These are phyloP conservation scores for Hemibagrus wyckioides DNA, from an alignment of 2,113 vertebrate species.

Conservation along the genomic window DNA sequence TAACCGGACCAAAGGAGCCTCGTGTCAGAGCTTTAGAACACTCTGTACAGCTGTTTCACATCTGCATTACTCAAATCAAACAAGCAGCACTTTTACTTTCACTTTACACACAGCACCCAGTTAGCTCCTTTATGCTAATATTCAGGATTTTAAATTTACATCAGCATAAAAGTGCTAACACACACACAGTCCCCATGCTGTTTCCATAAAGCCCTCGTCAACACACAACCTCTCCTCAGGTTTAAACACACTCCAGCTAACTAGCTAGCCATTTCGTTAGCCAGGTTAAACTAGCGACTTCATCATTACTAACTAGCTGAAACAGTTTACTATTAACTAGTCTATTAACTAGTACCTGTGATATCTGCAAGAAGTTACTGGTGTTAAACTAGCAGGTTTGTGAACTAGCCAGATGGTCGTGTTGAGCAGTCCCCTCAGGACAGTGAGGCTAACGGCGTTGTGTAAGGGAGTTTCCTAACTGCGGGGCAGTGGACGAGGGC, in stretches of 20 bases:
- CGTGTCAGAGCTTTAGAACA: neutral
- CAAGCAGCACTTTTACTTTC: neutral
- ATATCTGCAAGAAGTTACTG: neutral
- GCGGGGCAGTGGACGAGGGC: neutral
- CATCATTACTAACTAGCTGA: neutral
- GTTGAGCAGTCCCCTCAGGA: neutral
- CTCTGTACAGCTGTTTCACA: neutral
- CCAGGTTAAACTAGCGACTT: neutral
- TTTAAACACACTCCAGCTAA: neutral
- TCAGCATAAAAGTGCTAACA: slow-evolving; percentile 12
- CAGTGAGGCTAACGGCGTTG: no score
- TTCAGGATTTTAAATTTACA: neutral
- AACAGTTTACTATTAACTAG: neutral
- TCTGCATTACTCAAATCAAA: neutral
- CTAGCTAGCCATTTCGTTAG: neutral
- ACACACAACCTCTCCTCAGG: neutral
- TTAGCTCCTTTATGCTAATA: neutral
- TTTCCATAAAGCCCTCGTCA: neutral
- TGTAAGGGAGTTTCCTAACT: neutral
- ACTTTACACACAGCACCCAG: neutral
- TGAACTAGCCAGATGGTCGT: neutral
- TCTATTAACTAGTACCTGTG: neutral
- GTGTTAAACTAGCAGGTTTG: neutral
- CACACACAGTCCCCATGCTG: neutral
- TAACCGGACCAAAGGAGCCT: neutral